Evolutionary conservation across 2,888 invertebrate species (phyloP).

Genomic region (Drosophila testacea): DNA sequence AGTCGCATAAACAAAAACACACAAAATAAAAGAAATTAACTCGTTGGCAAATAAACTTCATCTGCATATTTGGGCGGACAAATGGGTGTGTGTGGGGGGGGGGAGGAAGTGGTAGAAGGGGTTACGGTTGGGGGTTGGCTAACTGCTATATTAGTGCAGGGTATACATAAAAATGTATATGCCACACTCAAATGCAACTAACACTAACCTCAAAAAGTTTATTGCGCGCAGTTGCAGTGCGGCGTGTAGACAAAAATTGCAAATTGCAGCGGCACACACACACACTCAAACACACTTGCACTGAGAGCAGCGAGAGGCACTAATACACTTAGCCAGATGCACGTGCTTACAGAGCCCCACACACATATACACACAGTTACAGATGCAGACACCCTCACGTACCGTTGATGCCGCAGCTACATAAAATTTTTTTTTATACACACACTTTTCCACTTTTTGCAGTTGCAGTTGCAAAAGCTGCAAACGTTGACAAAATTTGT

Average conservation of each 20-base stretch:
- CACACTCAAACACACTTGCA: constrained; percentile 27
- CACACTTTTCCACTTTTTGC: constrained; percentile 35
- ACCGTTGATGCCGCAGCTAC: constrained; percentile 29
- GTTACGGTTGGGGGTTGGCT: background rate
- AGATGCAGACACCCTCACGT: constrained; percentile 55
- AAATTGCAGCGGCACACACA: constrained; percentile 59
- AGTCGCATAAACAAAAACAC: constrained; percentile 49
- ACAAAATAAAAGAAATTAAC: constrained; percentile 22
- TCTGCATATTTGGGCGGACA: constrained; percentile 28
- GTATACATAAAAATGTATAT: constrained; percentile 34
- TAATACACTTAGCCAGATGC: constrained; percentile 50
- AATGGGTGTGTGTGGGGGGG: background rate
- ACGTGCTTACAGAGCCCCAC: constrained; percentile 51
- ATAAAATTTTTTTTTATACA: constrained; percentile 24
- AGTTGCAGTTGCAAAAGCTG: constrained; percentile 44
- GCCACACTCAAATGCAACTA: constrained; percentile 28
- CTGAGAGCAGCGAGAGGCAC: constrained; percentile 55
- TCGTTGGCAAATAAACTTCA: constrained; percentile 34
- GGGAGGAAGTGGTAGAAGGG: background rate
- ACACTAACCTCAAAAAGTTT: constrained; percentile 77
- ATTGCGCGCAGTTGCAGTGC: constrained; percentile 69
- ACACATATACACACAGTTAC: constrained; percentile 27
- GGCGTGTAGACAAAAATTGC: constrained; percentile 57
- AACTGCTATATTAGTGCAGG: constrained; percentile 53
- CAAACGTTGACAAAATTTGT: constrained; percentile 56